Evolutionary conservation across 2,113 vertebrate species (phyloP), one percentile per base, ranked within the genome.

Genomic region (Eudyptes chrysolophus): DNA sequence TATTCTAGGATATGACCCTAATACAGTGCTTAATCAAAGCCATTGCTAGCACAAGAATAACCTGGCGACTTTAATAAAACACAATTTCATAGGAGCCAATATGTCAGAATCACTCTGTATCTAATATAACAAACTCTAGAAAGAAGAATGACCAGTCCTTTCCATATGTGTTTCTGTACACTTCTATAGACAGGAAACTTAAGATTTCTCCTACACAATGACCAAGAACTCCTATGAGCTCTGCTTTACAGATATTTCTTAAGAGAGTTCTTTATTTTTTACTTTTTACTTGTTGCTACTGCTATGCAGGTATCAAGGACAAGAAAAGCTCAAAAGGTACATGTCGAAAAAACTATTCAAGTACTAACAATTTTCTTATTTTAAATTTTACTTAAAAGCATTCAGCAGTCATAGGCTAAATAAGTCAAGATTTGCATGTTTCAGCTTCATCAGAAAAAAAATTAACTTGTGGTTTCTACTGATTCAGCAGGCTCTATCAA

Each of bases 1-100:
- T 98, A 97, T 98, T 98, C 94, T 58, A 95, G 95, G 95, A 97
- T 96, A 96, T 95, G 97, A 98, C 98, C 98, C 97, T 98, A 98
- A 98, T 91, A 94, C 82, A 79, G 94, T 62, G 96, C 96, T 98
- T 98, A 98, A 98, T 98, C 98, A 98, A 98, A 98, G 96, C 96
- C 94, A 92, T 8, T 77, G 94, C 94, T 78, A 92, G 96, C 85
- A 92, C 88, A 57, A 74, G 94, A 97, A 95, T 83, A 97, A 98
- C 96, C 97, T 87, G 95, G 87, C 54, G 93, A 90, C 95, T 98
- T 98, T 94, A 98, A 98, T 98, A 93, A 97, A 98, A 95, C 92
- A 65, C 82, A 91, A 68, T 97, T 97, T 94, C 90, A 92, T 71
- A 93, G 87, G 90, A 98, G 97, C 58, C 92, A 88, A 16, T 48